Evolutionary conservation across 2,888 invertebrate genomes (phyloP), one percentile per base, ranked within the genome.

Genomic region (Torymus aiolomorphi): DNA sequence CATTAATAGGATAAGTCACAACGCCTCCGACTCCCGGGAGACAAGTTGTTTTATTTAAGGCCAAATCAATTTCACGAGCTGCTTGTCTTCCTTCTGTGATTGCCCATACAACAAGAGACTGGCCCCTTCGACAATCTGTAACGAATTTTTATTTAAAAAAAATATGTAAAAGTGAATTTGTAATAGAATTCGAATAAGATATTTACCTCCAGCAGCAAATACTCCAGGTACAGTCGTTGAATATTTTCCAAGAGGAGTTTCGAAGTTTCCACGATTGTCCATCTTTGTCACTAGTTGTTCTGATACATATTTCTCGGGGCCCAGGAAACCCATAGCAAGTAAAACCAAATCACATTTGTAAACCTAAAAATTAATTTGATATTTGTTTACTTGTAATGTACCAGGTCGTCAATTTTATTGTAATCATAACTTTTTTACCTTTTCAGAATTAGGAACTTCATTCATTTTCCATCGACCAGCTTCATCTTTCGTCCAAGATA

Each of bases 81-180:
- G 98, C 98, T 91, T 98, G 98, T n/a, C 99, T 93, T 1, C 99
- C 99, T 91, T 99, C 99, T 0, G 97, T 93, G 83, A 99, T 99
- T 20, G 99, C 99, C 97, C 98, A 99, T 11, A 99, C 99, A 4
- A 99, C 98, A 78, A 99, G 92, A 0, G 98, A 98, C 89, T 99
- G 99, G n/a, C 99, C 99, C 85, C 99, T 94, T 54, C 98, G 95
- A 90, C 99, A 99, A 93, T 99, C 99, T 97, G 4, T 49, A 62
- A 24, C 2, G 18, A 16, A 81, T 75, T 52, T 20, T 20, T 57
- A 52, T 56, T 65, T 66, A 24, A 49, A 56, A 20, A 20, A 20
- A n/a, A 14, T 54, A 42, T 57, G 31, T 65, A 13, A 65, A 49
- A 14, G 8, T 12, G 18, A 3, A 14, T 31, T 78, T 75, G 13